Conservation (phyloP, 2,113 vertebrate genomes). For the Hippocampus mohnikei region DNA sequence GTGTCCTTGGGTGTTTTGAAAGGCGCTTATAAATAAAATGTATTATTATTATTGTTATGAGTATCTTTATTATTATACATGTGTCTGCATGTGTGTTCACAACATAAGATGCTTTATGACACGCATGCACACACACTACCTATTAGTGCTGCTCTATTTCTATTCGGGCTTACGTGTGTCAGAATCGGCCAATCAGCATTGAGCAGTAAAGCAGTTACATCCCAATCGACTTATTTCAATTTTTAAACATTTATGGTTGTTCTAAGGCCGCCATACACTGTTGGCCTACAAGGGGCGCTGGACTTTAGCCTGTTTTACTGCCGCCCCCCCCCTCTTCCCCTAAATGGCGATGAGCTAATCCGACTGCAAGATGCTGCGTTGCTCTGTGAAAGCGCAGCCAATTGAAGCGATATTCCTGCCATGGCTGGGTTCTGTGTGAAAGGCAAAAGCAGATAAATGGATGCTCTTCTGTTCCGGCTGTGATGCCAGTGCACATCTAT, state of each 20-base stretch:
- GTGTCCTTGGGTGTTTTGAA: no score
- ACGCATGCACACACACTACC: slow-evolving; percentile 5
- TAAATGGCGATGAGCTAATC: not conserved
- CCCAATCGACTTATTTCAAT: not conserved
- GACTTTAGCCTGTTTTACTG: no score
- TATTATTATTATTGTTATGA: no score
- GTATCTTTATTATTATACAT: no score
- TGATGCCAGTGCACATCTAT: slow-evolving; percentile 57
- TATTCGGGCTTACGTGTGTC: slow-evolving; percentile 9
- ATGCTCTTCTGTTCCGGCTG: slow-evolving; percentile 14
- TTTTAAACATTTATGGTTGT: not conserved
- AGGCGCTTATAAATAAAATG: no score
- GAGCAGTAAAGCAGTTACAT: slow-evolving; percentile 8
- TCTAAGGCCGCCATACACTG: not conserved
- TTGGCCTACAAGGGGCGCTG: not conserved
- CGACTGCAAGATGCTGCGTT: not conserved
- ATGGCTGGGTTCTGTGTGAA: not conserved
- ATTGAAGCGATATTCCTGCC: not conserved
- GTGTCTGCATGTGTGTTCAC: slow-evolving; percentile 28
- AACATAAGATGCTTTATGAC: slow-evolving; percentile 54
- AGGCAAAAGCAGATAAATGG: slow-evolving; percentile 1
- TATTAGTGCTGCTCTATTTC: slow-evolving; percentile 69
- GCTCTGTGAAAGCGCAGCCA: not conserved
- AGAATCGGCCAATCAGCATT: slow-evolving; percentile 42
- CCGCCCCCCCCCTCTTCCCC: not conserved